Base-by-base conservation (phyloP, 2,797 vertebrate genomes). In the Capromys pilorides region DNA sequence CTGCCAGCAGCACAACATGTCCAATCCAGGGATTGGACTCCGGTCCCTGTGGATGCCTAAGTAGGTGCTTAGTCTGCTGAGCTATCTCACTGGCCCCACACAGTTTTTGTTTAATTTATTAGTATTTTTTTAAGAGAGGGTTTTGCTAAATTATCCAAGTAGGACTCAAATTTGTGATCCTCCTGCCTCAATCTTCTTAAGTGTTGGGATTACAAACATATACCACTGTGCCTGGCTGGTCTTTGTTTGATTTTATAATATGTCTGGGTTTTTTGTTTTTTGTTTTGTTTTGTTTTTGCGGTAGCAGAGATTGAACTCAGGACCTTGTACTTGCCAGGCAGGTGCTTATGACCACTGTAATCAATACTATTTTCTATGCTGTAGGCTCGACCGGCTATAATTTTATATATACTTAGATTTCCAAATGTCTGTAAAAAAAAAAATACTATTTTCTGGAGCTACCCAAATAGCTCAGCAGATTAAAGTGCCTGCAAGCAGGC, bases 211-310 rank as follows among this genome's bases (percentile, higher is more conserved):
- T 78, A 31, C 45, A 18, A 14, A 16, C 28, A 51, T 31, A 21
- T 2, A 1, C 7, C 75, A 33, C 28, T 78, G 26, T 78, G 16
- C 7, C 49, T 75, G 28, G 45, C 45, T 78, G 45, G 31, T 13
- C 54, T 95, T 87, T 67, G 28, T 86, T 86, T 62, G 41, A 75
- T 93, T 86, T 81, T 81, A 87, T 14, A 85, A 57, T 62, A 81
- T 90, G 86, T 79, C 85, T 94, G 77, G n/a, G 2, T 91, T 96
- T 95, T 90, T 91, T 8, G 8, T 45, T 45, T 45, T 45, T 45
- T 45, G 45, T 45, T 45, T 45, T 45, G 45, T 45, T 45, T 45
- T 45, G 45, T 45, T 45, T 45, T 45, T 45, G 4, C 45, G 8
- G 45, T 45, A 45, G 4, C 8, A 8, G 45, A 45, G 45, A 45